Conservation (phyloP, 2,113 vertebrate species). For the Oreocharis arfaki region DNA sequence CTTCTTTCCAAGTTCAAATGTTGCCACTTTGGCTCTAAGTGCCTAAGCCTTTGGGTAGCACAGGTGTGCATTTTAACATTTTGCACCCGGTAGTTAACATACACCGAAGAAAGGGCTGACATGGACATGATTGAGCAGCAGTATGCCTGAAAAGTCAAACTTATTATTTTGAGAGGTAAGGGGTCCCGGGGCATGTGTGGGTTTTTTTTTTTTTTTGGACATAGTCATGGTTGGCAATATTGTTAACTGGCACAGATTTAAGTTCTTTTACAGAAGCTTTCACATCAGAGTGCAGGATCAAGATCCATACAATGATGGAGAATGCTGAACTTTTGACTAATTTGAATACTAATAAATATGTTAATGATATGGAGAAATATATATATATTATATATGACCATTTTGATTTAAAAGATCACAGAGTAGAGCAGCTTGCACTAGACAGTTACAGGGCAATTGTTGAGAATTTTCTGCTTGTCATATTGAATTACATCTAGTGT, state of each 20-base stretch:
- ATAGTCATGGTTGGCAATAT: neutral
- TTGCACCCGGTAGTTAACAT: neutral
- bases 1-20: neutral
- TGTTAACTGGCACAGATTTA: neutral
- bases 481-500: neutral
- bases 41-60: neutral
- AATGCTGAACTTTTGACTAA: neutral
- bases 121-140: neutral
- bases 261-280: neutral
- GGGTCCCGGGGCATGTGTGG: neutral
- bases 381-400: neutral
- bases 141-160: neutral
- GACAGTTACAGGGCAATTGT: neutral
- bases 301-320: neutral
- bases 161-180: neutral
- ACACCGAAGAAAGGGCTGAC: neutral
- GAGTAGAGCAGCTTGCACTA: neutral
- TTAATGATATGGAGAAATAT: neutral
- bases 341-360: neutral
- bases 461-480: neutral
- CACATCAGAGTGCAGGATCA: neutral
- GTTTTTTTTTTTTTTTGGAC: neutral
- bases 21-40: neutral
- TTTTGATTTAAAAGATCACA: neutral
- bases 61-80: neutral